Conservation (phyloP, 2,113 vertebrate species). For the Sardina pilchardus region DNA sequence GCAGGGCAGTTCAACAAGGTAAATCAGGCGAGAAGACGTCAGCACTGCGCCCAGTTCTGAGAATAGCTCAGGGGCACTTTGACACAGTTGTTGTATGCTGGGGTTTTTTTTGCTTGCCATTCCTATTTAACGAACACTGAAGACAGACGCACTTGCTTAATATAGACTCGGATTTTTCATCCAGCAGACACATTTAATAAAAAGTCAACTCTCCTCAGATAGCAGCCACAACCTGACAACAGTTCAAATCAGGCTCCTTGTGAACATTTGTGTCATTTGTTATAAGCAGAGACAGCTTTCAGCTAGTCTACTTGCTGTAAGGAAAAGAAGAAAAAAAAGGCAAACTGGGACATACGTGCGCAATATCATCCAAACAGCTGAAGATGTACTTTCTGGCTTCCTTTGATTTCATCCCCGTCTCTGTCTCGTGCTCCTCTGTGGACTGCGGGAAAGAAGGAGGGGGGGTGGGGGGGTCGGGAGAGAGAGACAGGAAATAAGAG, state of each 20-base stretch:
- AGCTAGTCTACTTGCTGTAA: neutral
- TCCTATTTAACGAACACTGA: no score
- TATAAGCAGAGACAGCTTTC: neutral
- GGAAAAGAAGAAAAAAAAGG: neutral
- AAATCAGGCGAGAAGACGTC: conserved; percentile 6
- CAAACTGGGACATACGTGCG: conserved; percentile 83
- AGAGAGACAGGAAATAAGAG: conserved; percentile 14
- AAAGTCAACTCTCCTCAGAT: neutral
- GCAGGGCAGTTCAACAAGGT: conserved; percentile 3
- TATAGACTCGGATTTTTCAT: neutral
- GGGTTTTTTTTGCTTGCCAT: neutral
- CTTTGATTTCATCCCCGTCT: conserved; percentile 99
- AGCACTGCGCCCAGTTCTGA: neutral
- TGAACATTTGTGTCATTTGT: neutral
- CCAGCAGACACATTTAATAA: neutral
- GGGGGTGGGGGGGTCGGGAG: neutral
- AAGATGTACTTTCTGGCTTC: conserved; percentile 99
- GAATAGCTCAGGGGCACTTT: neutral
- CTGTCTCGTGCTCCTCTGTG: conserved; percentile 93
- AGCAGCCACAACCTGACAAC: neutral
- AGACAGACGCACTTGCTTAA: no score
- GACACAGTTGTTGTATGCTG: neutral
- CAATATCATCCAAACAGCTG: conserved; percentile 98
- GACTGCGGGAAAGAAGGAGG: conserved; percentile 78
- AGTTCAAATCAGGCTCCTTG: neutral